Evolutionary conservation across 2,888 invertebrate genomes (phyloP).

Genomic region (Xanthia togata): DNA sequence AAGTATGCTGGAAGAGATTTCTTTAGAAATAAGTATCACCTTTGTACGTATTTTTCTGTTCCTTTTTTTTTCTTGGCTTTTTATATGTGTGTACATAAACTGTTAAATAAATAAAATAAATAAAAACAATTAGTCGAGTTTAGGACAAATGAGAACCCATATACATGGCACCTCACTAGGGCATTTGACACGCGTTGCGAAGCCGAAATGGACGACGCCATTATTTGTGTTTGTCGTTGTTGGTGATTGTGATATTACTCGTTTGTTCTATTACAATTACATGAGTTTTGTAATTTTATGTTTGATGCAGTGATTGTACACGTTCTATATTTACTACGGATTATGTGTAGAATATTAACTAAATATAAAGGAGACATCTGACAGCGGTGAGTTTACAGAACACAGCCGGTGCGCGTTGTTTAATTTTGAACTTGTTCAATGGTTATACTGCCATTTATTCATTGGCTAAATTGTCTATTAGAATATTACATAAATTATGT

Average conservation of each 20-base stretch:
- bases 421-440: slow-evolving; percentile 22
- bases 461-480: neutral
- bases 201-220: slow-evolving; percentile 52
- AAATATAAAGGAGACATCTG: slow-evolving; percentile 60
- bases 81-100: no score
- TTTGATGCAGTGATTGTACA: slow-evolving; percentile 16
- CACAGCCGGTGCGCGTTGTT: slow-evolving; percentile 41
- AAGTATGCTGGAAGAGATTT: no score
- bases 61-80: no score
- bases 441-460: no score
- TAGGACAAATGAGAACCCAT: neutral
- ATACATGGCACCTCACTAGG: slow-evolving; percentile 2
- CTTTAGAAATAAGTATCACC: no score
- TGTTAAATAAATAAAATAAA: no score
- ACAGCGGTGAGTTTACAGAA: slow-evolving; percentile 68
- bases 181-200: slow-evolving; percentile 48
- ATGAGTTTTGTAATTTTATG: slow-evolving; percentile 17
- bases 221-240: slow-evolving; percentile 57
- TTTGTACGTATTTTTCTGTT: no score
- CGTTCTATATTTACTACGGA: slow-evolving; percentile 30
- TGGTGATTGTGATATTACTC: slow-evolving; percentile 4
- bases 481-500: neutral
- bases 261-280: neutral
- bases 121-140: slow-evolving; percentile 24
- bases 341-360: slow-evolving; percentile 51